Base-by-base conservation (phyloP, 1,140 invertebrate species). In the Anastrepha obliqua region DNA sequence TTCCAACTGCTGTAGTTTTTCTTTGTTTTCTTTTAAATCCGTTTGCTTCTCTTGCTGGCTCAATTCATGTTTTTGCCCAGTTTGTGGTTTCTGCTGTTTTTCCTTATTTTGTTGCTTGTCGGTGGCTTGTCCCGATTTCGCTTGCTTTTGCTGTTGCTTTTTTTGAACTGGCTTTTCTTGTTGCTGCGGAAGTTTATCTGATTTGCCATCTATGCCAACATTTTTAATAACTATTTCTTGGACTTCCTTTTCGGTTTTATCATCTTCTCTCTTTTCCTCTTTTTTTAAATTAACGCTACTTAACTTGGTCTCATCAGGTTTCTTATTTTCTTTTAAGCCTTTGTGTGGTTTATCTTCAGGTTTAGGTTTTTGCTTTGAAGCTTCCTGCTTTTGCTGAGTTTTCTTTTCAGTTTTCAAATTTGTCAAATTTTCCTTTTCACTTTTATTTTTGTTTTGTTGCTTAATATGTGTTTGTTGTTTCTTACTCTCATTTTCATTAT, bases 161-260 rank as follows among this genome's bases (percentile, higher is more conserved):
- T 17, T 65, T 65, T 70, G 42, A 6, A 9, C 29, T 59, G 20
- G 74, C 11, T 90, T 89, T 60, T 78, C 65, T 55, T 86, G 89
- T 15, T 86, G 6, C 20, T 81, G 15, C 29, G 15, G 17, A 2
- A 6, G 0, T 29, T 86, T 86, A 42, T 15, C 59, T 13, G 58
- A 86, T 17, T 47, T 58, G 9, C 20, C 55, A 13, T 58, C 74
- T 55, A 39, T 29, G 6, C 1, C 13, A 74, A 39, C 44, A 15
- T 59, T 85, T 55, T n/a, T 39, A 60, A 13, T 7, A 17, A 13
- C 67, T 42, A 4, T 74, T 39, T 74, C 15, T 6, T n/a, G 29
- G 7, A 6, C 85, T 29, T 17, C 29, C 62, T 62, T 60, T 62
- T 8, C 29, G 11, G n/a, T 20, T 85, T 85, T 15, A 2, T 29